Percentiles rank a stretch among this genome's conserved stretches.
Evolutionary conservation across 2,797 vertebrate genomes (phyloP).

Genomic region (Nyctibius grandis): DNA sequence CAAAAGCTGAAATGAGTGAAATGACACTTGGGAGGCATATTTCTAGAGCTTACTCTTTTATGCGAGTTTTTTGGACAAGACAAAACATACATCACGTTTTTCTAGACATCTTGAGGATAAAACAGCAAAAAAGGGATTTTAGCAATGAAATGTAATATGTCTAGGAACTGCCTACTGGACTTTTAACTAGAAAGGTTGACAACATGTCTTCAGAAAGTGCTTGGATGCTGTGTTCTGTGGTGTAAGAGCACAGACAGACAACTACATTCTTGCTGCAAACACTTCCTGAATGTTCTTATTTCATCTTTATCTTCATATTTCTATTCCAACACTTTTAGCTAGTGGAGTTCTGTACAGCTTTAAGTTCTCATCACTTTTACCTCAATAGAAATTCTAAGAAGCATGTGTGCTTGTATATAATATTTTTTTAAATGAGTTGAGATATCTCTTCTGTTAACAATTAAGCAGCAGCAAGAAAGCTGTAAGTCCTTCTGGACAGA

Average conservation of each 20-base stretch:
- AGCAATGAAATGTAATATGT: not conserved
- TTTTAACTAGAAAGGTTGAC: not conserved
- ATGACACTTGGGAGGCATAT: not conserved
- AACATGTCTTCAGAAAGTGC: fast-evolving
- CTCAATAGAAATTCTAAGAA: not conserved
- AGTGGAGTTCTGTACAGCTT: not conserved
- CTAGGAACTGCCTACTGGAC: not conserved
- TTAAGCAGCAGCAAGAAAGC: not conserved
- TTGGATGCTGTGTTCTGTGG: not conserved
- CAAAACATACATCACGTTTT: not conserved
- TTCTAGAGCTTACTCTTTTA: not conserved
- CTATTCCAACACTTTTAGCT: not conserved
- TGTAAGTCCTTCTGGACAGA: not conserved
- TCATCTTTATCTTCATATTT: not conserved
- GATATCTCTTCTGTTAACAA: not conserved
- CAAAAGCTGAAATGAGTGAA: not conserved
- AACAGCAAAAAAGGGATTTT: not conserved
- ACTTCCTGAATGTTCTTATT: not conserved
- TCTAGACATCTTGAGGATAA: not conserved
- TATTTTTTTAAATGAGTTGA: not conserved
- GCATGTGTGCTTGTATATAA: not conserved
- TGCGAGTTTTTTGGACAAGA: not conserved
- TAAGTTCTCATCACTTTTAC: not conserved
- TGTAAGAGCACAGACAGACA: not conserved
- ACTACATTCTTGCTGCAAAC: not conserved